Conservation (phyloP, 2,888 invertebrate genomes). For the Pachliopta kotzebuea region DNA sequence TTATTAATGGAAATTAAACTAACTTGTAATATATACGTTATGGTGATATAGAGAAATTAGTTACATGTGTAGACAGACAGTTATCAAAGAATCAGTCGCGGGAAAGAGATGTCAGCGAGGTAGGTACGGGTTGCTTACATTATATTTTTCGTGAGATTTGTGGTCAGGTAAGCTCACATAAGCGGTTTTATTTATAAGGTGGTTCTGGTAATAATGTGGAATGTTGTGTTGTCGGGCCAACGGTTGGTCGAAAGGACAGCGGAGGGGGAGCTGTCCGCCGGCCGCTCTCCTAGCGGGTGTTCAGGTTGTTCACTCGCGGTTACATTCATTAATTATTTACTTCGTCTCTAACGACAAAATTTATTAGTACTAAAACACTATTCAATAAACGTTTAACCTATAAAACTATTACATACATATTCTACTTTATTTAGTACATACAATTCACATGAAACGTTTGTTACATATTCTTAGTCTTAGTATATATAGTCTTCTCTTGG, state of each 20-base stretch:
- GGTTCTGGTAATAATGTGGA: conserved; percentile 69
- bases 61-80: conserved; percentile 35
- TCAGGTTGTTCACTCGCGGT: conserved; percentile 24
- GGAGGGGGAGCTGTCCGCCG: conserved; percentile 41
- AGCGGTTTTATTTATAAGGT: conserved; percentile 71
- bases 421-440: no score
- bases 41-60: conserved; percentile 25
- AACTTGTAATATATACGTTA: not conserved
- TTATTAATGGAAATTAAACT: not conserved
- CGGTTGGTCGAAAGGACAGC: conserved; percentile 47
- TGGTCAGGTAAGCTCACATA: conserved; percentile 66
- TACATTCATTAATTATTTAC: not conserved
- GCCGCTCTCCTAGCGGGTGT: conserved; percentile 51
- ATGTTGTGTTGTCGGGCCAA: conserved; percentile 56
- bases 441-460: no score
- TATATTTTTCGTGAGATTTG: conserved; percentile 49
- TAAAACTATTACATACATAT: no score
- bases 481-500: no score
- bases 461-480: no score
- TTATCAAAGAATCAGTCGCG: conserved; percentile 27
- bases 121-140: conserved; percentile 48
- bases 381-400: not conserved
- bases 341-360: not conserved
- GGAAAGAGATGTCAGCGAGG: conserved; percentile 64
- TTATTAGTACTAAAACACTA: not conserved